These are phyloP conservation scores for Melanophora roralis DNA, from an alignment of 2,888 invertebrate species.

Conservation along the genomic window DNA sequence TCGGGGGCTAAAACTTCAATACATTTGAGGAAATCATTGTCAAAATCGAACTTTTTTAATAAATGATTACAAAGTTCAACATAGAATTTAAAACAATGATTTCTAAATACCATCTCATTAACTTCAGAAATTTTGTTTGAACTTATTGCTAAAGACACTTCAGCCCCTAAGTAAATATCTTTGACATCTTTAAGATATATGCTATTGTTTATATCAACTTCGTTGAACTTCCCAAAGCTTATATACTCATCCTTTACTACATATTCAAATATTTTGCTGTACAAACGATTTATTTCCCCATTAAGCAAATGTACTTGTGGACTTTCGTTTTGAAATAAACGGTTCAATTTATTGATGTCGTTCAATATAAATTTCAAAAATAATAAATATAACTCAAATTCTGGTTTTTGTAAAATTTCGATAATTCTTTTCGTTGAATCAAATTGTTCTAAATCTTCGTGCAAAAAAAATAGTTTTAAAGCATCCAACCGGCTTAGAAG, in stretches of 20 bases:
- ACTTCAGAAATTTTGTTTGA: background rate
- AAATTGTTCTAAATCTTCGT: no score
- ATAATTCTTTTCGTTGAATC: no score
- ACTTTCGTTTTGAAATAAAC: background rate
- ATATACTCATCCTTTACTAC: background rate
- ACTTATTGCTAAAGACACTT: background rate
- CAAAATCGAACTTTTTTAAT: constrained; percentile 11
- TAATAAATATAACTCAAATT: no score
- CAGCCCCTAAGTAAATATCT: background rate
- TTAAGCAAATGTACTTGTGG: background rate
- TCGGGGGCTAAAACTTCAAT: background rate
- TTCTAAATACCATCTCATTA: background rate
- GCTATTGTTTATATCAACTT: background rate
- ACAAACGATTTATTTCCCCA: background rate
- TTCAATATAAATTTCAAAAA: background rate
- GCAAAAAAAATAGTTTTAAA: constrained; percentile 17
- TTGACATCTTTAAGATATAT: background rate
- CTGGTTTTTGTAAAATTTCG: no score
- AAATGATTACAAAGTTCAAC: constrained; percentile 12
- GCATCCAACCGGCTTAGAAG: constrained; percentile 13
- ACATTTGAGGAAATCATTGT: constrained; percentile 1
- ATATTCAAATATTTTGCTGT: background rate
- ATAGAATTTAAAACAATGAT: constrained; percentile 10
- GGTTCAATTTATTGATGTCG: background rate
- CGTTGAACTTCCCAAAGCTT: background rate